Base-by-base conservation (phyloP, 2,888 invertebrate genomes). In the Drosophila lutescens region DNA sequence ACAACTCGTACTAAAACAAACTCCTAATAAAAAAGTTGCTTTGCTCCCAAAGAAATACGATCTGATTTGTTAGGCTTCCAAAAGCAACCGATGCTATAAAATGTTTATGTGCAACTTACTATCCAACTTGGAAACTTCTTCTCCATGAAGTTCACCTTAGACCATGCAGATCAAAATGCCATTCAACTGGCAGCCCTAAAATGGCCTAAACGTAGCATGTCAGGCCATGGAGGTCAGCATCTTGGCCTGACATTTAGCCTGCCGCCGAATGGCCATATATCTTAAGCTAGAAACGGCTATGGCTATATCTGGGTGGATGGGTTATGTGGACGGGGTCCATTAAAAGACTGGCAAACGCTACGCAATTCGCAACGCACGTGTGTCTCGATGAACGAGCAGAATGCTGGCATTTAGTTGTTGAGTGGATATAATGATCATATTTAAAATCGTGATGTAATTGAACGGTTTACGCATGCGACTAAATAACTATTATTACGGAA, bases 351-450 rank as follows among this genome's bases (percentile, higher is more conserved):
- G 34, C 58, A 36, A 55, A 13, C 36, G 67, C 65, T 71, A 83
- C 83, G 83, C 83, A 81, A 87, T 87, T 87, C 71, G 86, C 78
- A 73, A 79, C 83, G 82, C 83, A 83, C 88, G 88, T 87, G 59
- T 56, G 47, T 57, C 74, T 77, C 78, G 77, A 84, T 82, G 78
- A 83, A 77, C 77, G 70, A 67, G 59, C 69, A 86, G 86, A 82
- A 72, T 55, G 55, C 30, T 59, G 40, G 82, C 87, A 83, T 85
- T 83, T 83, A 70, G 68, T 57, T 57, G 79, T 57, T 69, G 77
- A 85, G 68, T 71, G 69, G n/a, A 32, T 44, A 63, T 74, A 71
- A 85, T 85, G 69, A 76, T 83, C 77, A 83, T 83, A 81, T 77
- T 87, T 79, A 57, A 66, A 67, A 69, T 76, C 62, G 76, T 85